phyloP scores from a whole-genome alignment of 2,113 vertebrate genomes.

The Synodontis membranacea region DNA sequence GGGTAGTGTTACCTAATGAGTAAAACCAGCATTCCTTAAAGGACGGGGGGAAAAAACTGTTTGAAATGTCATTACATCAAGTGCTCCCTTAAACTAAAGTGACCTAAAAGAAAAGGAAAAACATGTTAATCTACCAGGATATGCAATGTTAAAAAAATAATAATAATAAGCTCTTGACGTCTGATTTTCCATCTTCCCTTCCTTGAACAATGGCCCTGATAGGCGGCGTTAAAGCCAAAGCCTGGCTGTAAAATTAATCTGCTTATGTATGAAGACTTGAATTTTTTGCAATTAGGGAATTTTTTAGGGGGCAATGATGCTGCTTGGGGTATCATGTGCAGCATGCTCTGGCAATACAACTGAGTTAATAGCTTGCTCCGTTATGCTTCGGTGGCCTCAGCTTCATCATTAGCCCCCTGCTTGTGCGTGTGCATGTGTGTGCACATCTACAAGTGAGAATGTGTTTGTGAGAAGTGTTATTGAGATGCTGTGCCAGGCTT shows the following conservation, averaged over 20 bases:
- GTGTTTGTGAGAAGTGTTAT: conserved; percentile 9
- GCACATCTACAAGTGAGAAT: conserved; percentile 1
- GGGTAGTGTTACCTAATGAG: conserved; percentile 39
- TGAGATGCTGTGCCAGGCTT: conserved; percentile 20
- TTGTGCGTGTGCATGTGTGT: conserved; percentile 24
- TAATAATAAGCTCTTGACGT: not conserved
- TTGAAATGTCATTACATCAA: not conserved
- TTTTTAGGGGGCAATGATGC: not conserved
- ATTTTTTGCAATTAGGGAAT: conserved; percentile 9
- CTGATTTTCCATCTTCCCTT: not conserved
- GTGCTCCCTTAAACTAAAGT: not conserved
- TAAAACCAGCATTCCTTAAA: not conserved
- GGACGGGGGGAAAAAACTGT: not conserved
- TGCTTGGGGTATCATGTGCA: conserved; percentile 9
- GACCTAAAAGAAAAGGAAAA: not conserved
- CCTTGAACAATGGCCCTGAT: not conserved
- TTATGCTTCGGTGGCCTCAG: conserved; percentile 26
- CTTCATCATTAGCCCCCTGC: conserved; percentile 44
- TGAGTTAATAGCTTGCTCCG: conserved; percentile 36
- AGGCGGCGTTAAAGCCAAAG: not conserved
- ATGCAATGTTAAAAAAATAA: not conserved
- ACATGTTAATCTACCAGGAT: not conserved
- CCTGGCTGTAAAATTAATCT: conserved; percentile 38
- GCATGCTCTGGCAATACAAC: not conserved
- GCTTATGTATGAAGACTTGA: conserved; percentile 23